Evolutionary conservation across 2,888 invertebrate species (phyloP).

Genomic region (Diarsia rubi): DNA sequence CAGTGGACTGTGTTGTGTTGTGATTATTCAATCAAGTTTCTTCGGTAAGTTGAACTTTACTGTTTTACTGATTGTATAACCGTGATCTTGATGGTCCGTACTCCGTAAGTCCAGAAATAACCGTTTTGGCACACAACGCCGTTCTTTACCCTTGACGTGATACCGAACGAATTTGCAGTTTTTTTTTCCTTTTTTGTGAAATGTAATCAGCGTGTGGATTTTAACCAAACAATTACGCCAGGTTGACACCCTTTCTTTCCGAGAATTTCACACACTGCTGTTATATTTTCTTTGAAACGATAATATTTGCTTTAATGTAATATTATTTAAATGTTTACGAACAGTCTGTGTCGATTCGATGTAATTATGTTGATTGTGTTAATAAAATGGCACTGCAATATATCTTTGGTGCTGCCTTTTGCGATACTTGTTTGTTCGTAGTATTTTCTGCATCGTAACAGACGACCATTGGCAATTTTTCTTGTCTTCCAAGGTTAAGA

Average conservation of each 20-base stretch:
- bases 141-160: slow-evolving; percentile 80
- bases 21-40: slow-evolving; percentile 75
- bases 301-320: slow-evolving; percentile 24
- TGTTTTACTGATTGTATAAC: slow-evolving; percentile 64
- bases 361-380: slow-evolving; percentile 42
- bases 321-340: slow-evolving; percentile 49
- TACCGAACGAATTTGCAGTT: slow-evolving; percentile 59
- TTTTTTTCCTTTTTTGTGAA: slow-evolving; percentile 45
- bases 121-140: slow-evolving; percentile 81
- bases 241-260: slow-evolving; percentile 9
- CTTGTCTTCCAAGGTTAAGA: slow-evolving; percentile 48
- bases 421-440: slow-evolving; percentile 17
- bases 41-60: slow-evolving; percentile 78
- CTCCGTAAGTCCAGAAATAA: slow-evolving; percentile 81
- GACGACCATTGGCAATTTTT: slow-evolving; percentile 44
- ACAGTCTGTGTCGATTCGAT: slow-evolving; percentile 22
- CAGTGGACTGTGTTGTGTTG: slow-evolving; percentile 80
- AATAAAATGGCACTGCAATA: slow-evolving; percentile 38
- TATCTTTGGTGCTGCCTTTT: slow-evolving; percentile 23
- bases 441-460: slow-evolving; percentile 34
- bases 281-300: slow-evolving; percentile 26
- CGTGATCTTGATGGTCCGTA: slow-evolving; percentile 77
- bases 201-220: slow-evolving; percentile 26
- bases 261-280: slow-evolving; percentile 23
- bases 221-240: not conserved